Conservation (phyloP, 2,888 invertebrate species). For the Idaea straminata region DNA sequence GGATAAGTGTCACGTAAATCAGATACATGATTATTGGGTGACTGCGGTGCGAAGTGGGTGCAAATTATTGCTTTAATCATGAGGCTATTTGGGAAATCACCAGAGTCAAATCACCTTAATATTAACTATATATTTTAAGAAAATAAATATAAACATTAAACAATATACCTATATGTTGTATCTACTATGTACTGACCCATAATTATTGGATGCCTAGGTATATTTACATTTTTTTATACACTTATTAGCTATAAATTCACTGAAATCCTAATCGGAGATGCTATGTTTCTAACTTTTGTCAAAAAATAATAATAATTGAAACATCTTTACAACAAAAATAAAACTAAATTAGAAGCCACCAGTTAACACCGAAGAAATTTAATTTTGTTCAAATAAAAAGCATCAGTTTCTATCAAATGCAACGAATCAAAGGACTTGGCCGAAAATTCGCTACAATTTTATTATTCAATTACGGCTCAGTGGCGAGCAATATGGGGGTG, state of each 20-base stretch:
- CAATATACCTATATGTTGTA: too few species aligned
- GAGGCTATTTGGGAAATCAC: not conserved
- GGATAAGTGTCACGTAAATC: not conserved
- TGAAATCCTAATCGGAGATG: too few species aligned
- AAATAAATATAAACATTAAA: too few species aligned
- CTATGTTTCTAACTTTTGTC: too few species aligned
- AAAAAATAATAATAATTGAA: too few species aligned
- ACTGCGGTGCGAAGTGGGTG: not conserved
- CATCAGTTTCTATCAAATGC: conserved; percentile 37
- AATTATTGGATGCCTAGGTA: too few species aligned
- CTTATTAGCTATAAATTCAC: too few species aligned
- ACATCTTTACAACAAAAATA: too few species aligned
- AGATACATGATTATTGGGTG: not conserved
- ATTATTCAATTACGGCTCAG: conserved; percentile 65
- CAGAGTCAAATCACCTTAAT: too few species aligned
- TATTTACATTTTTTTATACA: too few species aligned
- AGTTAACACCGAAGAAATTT: conserved; percentile 2
- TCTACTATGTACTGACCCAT: too few species aligned
- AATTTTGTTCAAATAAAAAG: conserved; percentile 13
- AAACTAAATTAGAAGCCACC: not conserved
- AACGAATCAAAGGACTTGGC: conserved; percentile 50
- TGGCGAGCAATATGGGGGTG: conserved; percentile 61
- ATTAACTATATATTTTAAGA: too few species aligned
- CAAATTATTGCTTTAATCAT: not conserved
- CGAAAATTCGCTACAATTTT: conserved; percentile 60